A percentile compares a stretch with the other conserved stretches of the same genome.
phyloP scores from a whole-genome alignment of 2,888 invertebrate species.

The Cataglyphis altisquamis region DNA sequence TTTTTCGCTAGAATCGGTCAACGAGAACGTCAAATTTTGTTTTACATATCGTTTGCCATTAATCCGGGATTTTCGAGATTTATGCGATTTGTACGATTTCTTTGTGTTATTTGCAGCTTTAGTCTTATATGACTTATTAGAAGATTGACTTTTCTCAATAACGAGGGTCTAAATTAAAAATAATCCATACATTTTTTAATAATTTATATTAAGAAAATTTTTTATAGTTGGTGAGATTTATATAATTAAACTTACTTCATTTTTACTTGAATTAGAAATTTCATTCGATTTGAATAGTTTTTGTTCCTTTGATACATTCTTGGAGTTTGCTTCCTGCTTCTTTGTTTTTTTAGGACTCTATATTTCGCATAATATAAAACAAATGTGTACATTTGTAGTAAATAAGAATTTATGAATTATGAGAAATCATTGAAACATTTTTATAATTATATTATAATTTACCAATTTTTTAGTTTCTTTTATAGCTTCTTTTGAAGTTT shows the following conservation, averaged over 20 bases:
- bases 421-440: background rate
- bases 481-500: background rate
- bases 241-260: slow-evolving; percentile 19
- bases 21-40: slow-evolving; percentile 43
- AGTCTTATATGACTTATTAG: background rate
- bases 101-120: background rate
- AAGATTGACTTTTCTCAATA: background rate
- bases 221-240: background rate
- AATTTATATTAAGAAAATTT: background rate
- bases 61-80: background rate
- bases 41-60: slow-evolving; percentile 6
- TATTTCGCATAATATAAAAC: slow-evolving; percentile 1
- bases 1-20: slow-evolving; percentile 54
- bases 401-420: background rate
- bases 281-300: background rate
- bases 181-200: background rate
- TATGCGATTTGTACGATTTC: background rate
- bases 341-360: slow-evolving; percentile 25
- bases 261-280: background rate
- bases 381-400: background rate
- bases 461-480: background rate
- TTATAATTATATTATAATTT: slow-evolving; percentile 2
- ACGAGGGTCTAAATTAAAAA: slow-evolving; percentile 9
- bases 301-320: background rate
- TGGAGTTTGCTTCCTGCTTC: background rate